Percentiles rank a stretch among this genome's conserved stretches.
phyloP scores from a whole-genome alignment of 2,888 invertebrate species.

The Nephrotoma flavescens region DNA sequence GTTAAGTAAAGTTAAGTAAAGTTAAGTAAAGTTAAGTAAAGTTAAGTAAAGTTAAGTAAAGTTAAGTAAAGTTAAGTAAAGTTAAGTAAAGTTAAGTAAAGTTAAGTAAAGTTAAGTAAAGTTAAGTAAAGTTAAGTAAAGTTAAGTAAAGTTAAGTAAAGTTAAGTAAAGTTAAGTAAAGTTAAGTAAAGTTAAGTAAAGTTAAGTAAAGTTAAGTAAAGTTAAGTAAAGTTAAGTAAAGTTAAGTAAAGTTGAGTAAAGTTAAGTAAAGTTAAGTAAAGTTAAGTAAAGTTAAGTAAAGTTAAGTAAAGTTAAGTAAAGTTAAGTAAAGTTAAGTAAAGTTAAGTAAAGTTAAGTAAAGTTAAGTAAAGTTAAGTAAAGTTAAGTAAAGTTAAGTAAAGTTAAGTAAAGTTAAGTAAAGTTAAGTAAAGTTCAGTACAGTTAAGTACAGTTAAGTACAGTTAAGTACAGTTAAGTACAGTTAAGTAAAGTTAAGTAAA shows the following conservation, averaged over 20 bases:
- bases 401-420: not conserved
- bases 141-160: not conserved
- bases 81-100: too few relatives aligned
- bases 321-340: not conserved
- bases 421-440: not conserved
- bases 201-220: too few relatives aligned
- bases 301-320: not conserved
- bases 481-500: not conserved
- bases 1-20: not conserved
- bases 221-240: too few relatives aligned
- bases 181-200: not conserved
- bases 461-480: not conserved
- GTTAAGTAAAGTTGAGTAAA: too few relatives aligned
- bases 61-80: too few relatives aligned
- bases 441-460: not conserved
- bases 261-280: not conserved
- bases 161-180: not conserved
- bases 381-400: not conserved
- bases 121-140: too few relatives aligned
- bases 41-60: not conserved
- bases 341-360: not conserved
- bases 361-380: not conserved
- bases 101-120: too few relatives aligned
- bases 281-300: not conserved
- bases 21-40: not conserved